phyloP scores from a whole-genome alignment of 37 sponge, comb jelly and placozoan species.

The Spongilla lacustris region DNA sequence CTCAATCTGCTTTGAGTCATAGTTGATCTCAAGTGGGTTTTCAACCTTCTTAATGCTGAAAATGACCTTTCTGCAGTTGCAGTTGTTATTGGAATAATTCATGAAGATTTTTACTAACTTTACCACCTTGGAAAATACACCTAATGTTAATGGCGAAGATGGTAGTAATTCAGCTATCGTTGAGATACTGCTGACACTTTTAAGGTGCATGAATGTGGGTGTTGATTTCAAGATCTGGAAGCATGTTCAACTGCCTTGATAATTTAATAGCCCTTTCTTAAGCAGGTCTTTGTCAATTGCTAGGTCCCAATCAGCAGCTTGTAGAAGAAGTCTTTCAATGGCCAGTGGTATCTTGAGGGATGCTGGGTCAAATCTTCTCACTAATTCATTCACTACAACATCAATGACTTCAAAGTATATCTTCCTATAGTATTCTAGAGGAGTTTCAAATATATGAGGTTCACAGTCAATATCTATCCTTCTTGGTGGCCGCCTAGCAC shows the following conservation, averaged over 20 bases:
- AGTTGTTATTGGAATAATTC: constrained; percentile 61
- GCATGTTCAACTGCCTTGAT: no score
- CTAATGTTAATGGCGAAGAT: no score
- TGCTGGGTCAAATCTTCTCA: constrained; percentile 36
- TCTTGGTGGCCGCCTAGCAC: constrained; percentile 46
- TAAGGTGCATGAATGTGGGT: no score
- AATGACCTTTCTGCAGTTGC: constrained; percentile 65
- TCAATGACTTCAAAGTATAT: constrained; percentile 66
- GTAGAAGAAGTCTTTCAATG: no score
- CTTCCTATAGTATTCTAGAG: constrained; percentile 45
- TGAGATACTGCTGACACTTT: constrained; percentile 15
- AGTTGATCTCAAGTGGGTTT: constrained; percentile 31
- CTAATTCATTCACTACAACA: constrained; percentile 28
- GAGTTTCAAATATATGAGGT: constrained; percentile 24
- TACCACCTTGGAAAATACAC: no score
- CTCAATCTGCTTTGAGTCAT: constrained; percentile 45
- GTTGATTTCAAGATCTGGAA: no score
- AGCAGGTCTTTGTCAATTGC: neutral
- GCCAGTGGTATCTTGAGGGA: no score
- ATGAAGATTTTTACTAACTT: no score
- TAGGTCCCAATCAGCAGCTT: no score
- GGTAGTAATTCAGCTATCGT: neutral
- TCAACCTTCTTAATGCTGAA: constrained; percentile 37
- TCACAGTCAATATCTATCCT: constrained; percentile 8
- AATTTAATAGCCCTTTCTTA: no score